phyloP scores from a whole-genome alignment of 2,888 invertebrate genomes.

The Saturnia japonica region DNA sequence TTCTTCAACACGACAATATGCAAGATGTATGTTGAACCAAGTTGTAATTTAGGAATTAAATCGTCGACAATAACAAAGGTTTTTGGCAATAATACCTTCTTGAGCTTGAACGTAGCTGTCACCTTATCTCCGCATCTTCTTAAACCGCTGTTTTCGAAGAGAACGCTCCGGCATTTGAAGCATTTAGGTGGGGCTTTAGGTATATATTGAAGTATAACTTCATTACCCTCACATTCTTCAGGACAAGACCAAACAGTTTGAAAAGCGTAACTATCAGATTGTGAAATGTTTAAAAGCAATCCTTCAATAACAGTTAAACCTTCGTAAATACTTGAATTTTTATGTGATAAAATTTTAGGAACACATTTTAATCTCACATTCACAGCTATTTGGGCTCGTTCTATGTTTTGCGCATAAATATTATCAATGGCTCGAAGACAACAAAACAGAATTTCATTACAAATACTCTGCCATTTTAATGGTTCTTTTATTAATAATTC shows the following conservation, averaged over 20 bases:
- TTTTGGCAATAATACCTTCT: conserved; percentile 43
- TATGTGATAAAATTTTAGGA: conserved; percentile 40
- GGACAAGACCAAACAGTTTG: conserved; percentile 75
- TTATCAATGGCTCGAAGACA: conserved; percentile 51
- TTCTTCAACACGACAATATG: conserved; percentile 56
- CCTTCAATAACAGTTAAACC: conserved; percentile 58
- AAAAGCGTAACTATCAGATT: conserved; percentile 58
- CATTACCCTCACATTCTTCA: conserved; percentile 72
- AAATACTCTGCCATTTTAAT: conserved; percentile 51
- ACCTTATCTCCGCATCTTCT: conserved; percentile 70
- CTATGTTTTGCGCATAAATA: conserved; percentile 39
- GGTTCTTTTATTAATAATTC: conserved; percentile 61
- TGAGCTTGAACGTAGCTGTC: conserved; percentile 52
- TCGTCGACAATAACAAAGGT: conserved; percentile 59
- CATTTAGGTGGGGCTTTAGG: conserved; percentile 69
- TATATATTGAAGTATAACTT: conserved; percentile 62
- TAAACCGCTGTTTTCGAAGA: conserved; percentile 68
- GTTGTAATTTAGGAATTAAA: conserved; percentile 52
- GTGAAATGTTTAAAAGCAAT: conserved; percentile 54
- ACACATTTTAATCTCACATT: conserved; percentile 56
- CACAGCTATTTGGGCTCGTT: conserved; percentile 55
- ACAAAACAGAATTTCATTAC: conserved; percentile 61
- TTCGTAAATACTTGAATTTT: conserved; percentile 43
- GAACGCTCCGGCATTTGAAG: conserved; percentile 55
- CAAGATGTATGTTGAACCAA: conserved; percentile 55